Conservation (phyloP, 1,140 invertebrate genomes). For the Delia radicum region DNA sequence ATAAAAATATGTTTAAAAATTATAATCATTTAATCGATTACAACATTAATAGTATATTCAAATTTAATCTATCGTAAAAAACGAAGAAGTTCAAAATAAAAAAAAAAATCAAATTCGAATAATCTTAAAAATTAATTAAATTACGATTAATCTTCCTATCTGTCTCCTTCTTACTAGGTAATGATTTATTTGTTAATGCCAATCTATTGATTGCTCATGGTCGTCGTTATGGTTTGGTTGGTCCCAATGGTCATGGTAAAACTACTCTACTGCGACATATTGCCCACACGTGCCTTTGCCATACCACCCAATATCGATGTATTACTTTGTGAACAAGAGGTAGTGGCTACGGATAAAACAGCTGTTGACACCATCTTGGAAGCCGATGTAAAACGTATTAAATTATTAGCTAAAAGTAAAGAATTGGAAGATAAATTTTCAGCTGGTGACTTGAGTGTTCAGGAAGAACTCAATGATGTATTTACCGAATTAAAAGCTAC, state of each 20-base stretch:
- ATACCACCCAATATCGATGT: slow-evolving; percentile 98
- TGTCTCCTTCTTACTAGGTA: slow-evolving; percentile 65
- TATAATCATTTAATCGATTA: no score
- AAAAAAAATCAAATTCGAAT: no score
- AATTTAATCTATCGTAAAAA: no score
- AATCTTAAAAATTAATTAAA: neutral
- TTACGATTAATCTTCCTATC: neutral
- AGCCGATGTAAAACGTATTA: slow-evolving; percentile 85
- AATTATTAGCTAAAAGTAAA: slow-evolving; percentile 80
- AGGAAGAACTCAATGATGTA: slow-evolving; percentile 84
- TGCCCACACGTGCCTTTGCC: slow-evolving; percentile 79
- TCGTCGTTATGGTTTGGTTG: slow-evolving; percentile 94
- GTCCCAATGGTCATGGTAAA: slow-evolving; percentile 99
- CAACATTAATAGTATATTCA: no score
- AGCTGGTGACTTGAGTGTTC: slow-evolving; percentile 65
- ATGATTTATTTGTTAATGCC: slow-evolving; percentile 97
- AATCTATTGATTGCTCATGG: slow-evolving; percentile 91
- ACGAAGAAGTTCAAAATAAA: no score
- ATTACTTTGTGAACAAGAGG: slow-evolving; percentile 98
- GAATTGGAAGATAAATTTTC: slow-evolving; percentile 74
- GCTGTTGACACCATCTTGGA: slow-evolving; percentile 92
- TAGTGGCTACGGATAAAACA: slow-evolving; percentile 86
- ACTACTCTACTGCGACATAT: slow-evolving; percentile 96
- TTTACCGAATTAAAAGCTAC: slow-evolving; percentile 96
- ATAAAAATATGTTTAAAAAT: no score